Percentiles rank a stretch among this genome's conserved stretches.
Conservation (phyloP, 2,888 invertebrate genomes). For the Cephus pygmeus region DNA sequence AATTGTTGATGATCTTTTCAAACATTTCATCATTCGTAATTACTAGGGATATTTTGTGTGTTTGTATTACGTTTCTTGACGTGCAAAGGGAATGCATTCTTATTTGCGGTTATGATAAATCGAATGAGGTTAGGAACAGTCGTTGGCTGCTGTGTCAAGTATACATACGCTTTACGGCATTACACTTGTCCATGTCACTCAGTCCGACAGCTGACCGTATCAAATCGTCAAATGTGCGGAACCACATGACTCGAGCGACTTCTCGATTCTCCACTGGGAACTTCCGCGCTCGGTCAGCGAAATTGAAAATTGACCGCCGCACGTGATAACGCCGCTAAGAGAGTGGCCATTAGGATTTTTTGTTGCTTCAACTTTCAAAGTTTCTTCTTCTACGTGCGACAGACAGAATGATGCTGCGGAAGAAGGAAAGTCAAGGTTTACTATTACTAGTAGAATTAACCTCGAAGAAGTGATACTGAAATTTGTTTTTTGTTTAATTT, state of each 20-base stretch:
- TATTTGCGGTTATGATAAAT: not conserved
- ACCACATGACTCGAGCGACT: conserved; percentile 33
- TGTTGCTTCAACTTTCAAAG: conserved; percentile 12
- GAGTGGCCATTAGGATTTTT: conserved; percentile 28
- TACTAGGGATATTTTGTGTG: not conserved
- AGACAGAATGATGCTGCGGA: not conserved
- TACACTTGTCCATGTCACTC: conserved; percentile 16
- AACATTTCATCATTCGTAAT: not conserved
- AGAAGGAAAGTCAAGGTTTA: not conserved
- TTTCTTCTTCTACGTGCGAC: conserved; percentile 17
- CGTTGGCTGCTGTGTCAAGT: not conserved
- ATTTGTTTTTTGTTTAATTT: not conserved
- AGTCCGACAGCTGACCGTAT: conserved; percentile 52
- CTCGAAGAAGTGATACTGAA: not conserved
- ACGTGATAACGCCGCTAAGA: conserved; percentile 13
- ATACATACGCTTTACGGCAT: not conserved
- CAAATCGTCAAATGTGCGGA: conserved; percentile 30
- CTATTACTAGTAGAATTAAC: not conserved
- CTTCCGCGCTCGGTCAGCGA: conserved; percentile 50
- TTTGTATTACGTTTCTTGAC: no score
- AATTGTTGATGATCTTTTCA: not conserved
- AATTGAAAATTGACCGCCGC: conserved; percentile 50
- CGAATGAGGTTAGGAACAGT: not conserved
- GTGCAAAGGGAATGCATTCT: no score
- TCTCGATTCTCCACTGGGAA: conserved; percentile 42